phyloP scores from a whole-genome alignment of 2,888 invertebrate species.

The Eupithecia subumbrata region DNA sequence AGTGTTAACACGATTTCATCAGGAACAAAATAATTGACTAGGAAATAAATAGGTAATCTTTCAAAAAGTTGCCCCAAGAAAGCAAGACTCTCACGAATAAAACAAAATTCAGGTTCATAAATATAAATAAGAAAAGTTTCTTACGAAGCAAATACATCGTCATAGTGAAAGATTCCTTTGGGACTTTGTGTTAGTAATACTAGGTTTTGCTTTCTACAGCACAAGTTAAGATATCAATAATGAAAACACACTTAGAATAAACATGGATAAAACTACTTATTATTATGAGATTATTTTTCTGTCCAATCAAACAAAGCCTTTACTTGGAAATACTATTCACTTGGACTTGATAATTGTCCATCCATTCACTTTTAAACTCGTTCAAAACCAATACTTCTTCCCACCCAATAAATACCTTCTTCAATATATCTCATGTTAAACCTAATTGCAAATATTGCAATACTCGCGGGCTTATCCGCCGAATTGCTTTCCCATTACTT shows the following conservation, averaged over 20 bases:
- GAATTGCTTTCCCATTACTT: slow-evolving; percentile 33
- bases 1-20: not conserved
- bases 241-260: not conserved
- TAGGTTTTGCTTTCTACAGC: too few species aligned
- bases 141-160: not conserved
- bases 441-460: not conserved
- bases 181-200: too few species aligned
- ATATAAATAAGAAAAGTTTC: not conserved
- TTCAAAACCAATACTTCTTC: slow-evolving; percentile 19
- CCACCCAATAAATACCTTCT: slow-evolving; percentile 28
- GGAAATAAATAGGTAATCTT: slow-evolving; percentile 17
- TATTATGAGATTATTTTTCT: not conserved
- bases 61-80: not conserved
- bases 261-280: not conserved
- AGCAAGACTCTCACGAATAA: not conserved
- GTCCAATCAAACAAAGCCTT: slow-evolving; percentile 20
- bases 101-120: not conserved
- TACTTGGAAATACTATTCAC: slow-evolving; percentile 21
- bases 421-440: not conserved
- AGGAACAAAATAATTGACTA: slow-evolving; percentile 19
- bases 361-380: slow-evolving; percentile 14
- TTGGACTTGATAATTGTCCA: slow-evolving; percentile 14
- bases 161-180: too few species aligned
- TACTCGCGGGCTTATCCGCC: slow-evolving; percentile 28
- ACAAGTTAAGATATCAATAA: not conserved